Conservation (phyloP, 1,140 invertebrate genomes). For the Asbolus verrucosus region DNA sequence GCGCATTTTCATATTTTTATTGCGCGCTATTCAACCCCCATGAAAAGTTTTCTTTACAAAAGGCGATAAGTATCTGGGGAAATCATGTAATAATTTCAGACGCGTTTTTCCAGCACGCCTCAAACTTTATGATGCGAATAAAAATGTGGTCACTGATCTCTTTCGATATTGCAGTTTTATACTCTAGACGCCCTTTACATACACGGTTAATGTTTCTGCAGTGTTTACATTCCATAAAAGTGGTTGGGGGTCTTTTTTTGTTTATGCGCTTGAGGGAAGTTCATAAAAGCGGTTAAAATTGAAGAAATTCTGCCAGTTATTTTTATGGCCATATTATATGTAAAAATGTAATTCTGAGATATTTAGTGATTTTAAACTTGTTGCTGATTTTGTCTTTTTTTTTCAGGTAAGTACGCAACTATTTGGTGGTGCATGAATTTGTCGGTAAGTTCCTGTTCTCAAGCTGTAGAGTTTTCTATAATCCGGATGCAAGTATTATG, state of each 20-base stretch:
- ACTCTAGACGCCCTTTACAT: slow-evolving; percentile 2
- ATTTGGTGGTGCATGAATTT: too few relatives aligned
- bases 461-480: too few relatives aligned
- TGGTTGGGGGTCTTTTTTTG: background rate
- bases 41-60: slow-evolving; percentile 41
- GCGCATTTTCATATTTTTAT: slow-evolving; percentile 26
- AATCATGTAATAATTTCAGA: slow-evolving; percentile 42
- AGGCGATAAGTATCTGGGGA: slow-evolving; percentile 44
- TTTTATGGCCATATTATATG: too few relatives aligned
- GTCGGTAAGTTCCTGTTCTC: too few relatives aligned
- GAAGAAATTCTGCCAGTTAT: too few relatives aligned
- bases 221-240: slow-evolving; percentile 36
- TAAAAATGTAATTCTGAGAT: too few relatives aligned
- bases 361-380: too few relatives aligned
- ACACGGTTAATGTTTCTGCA: slow-evolving; percentile 18
- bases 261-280: too few relatives aligned
- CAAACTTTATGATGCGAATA: slow-evolving; percentile 40
- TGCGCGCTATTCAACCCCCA: slow-evolving; percentile 17
- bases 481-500: too few relatives aligned
- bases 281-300: background rate
- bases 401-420: too few relatives aligned
- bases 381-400: too few relatives aligned
- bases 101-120: slow-evolving; percentile 24
- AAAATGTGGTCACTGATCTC: slow-evolving; percentile 44
- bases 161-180: slow-evolving; percentile 17